Conservation (phyloP, 1,140 invertebrate genomes). For the Drosophila sp. region DNA sequence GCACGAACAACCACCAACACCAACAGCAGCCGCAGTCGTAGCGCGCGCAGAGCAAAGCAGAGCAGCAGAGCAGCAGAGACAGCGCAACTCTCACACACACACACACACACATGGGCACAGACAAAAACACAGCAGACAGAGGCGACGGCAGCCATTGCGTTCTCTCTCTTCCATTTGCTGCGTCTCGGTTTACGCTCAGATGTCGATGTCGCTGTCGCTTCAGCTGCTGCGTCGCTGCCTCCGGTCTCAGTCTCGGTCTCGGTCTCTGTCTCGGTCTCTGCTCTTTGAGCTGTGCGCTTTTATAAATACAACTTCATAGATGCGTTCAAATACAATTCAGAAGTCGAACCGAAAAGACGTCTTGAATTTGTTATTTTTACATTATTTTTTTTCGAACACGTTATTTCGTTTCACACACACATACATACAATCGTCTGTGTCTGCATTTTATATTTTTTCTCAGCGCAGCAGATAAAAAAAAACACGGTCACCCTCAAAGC, state of each 20-base stretch:
- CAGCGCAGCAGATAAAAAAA: constrained; percentile 7
- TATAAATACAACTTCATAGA: constrained; percentile 81
- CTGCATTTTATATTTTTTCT: constrained; percentile 30
- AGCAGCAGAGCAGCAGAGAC: constrained; percentile 3
- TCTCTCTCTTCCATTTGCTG: constrained; percentile 28
- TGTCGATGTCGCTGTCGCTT: constrained; percentile 38
- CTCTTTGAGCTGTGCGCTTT: constrained; percentile 48
- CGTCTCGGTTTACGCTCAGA: constrained; percentile 39
- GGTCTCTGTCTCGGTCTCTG: constrained; percentile 7
- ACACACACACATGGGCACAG: constrained; percentile 22
- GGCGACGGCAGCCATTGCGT: constrained; percentile 52
- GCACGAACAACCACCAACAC: constrained; percentile 41
- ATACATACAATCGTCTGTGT: constrained; percentile 1
- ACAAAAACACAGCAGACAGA: constrained; percentile 7
- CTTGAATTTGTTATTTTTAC: constrained; percentile 52
- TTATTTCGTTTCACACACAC: background rate
- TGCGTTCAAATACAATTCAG: constrained; percentile 62
- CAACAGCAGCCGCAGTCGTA: constrained; percentile 43
- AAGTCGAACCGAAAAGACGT: constrained; percentile 57
- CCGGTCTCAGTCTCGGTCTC: constrained; percentile 18
- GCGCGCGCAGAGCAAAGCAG: constrained; percentile 7
- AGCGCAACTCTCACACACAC: constrained; percentile 18
- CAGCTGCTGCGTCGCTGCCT: constrained; percentile 41
- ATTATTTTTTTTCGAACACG: constrained; percentile 18
- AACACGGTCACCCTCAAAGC: constrained; percentile 11